phyloP scores from a whole-genome alignment of 2,113 vertebrate genomes.

The Bungarus multicinctus region DNA sequence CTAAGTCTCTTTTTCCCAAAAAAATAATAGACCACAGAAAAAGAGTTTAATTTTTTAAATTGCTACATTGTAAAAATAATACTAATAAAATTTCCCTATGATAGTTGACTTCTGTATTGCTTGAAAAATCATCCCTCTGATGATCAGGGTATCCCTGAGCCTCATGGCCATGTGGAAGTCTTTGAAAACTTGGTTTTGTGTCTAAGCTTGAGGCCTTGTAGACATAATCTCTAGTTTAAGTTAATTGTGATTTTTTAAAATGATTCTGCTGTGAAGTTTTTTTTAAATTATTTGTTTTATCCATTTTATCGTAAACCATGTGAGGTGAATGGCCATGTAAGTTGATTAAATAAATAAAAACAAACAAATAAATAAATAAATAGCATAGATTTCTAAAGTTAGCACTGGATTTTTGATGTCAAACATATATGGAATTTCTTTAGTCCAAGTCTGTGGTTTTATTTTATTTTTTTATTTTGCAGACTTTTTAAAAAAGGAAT shows the following conservation, averaged over 20 bases:
- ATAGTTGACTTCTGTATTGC: not conserved
- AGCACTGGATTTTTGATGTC: not conserved
- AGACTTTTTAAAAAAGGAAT: not conserved
- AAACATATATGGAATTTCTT: not conserved
- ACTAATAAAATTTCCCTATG: not conserved
- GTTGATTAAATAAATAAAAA: not conserved
- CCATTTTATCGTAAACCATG: not conserved
- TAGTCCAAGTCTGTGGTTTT: not conserved
- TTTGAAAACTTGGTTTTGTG: not conserved
- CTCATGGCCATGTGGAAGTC: not conserved
- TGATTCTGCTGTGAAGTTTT: not conserved
- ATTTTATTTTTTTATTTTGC: not conserved
- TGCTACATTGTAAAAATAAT: not conserved
- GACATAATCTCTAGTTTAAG: not conserved
- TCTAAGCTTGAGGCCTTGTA: not conserved
- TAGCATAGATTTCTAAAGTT: not conserved
- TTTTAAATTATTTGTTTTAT: not conserved
- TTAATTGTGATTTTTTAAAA: not conserved
- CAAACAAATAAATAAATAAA: no score
- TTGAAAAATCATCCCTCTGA: not conserved
- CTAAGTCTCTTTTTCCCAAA: accelerated
- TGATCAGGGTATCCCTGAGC: not conserved
- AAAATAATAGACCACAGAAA: not conserved
- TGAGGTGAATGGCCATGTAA: not conserved
- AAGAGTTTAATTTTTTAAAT: not conserved